Evolutionary conservation across 2,113 vertebrate genomes (phyloP), one percentile per base, ranked within the genome.

Genomic region (Mesoclemmys tuberculata): DNA sequence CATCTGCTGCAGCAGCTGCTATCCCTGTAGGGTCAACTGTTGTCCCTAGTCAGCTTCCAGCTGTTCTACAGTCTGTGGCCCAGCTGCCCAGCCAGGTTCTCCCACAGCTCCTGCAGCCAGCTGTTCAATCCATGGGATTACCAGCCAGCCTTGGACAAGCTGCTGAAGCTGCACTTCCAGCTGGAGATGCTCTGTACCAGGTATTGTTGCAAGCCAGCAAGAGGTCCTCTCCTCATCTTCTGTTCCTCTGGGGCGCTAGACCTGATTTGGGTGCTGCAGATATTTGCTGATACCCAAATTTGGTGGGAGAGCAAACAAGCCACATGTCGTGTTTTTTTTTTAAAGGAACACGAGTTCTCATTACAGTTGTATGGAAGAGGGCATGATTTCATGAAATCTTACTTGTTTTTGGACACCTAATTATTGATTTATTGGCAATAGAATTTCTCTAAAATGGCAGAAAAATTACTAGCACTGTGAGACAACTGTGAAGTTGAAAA

Each of bases 121-220:
- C 97, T 98, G 98, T 98, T 97, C 98, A 98, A 94, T 97, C 98
- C 97, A 97, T 99, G 98, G 99, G 98, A 97, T 97, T 99, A 97
- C 98, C 99, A 97, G 98, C 99, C 98, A 98, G 98, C 98, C 98
- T 99, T 98, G 98, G 99, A 98, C 98, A 98, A 98, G 97, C 98
- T 98, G 98, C 98, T 98, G 96, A 99, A 97, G 97, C 97, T 94
- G 97, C 98, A 27, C 96, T 98, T 98, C 98, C 98, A 97, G 97
- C 98, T 96, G 98, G 98, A 98, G 99, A 99, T 97, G 94, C 97
- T 98, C 97, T 97, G 74, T 98, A 98, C 96, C 98, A 99, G 99
- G 99, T 99, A 99, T 97, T 97, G 97, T 98, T 96, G 96, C 94
- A 97, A 94, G 87, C 95, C 96, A 97, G 96, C 51, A 93, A 96